These are phyloP conservation scores for Agriopis aurantiaria DNA, from an alignment of 2,888 invertebrate genomes.

Conservation along the genomic window DNA sequence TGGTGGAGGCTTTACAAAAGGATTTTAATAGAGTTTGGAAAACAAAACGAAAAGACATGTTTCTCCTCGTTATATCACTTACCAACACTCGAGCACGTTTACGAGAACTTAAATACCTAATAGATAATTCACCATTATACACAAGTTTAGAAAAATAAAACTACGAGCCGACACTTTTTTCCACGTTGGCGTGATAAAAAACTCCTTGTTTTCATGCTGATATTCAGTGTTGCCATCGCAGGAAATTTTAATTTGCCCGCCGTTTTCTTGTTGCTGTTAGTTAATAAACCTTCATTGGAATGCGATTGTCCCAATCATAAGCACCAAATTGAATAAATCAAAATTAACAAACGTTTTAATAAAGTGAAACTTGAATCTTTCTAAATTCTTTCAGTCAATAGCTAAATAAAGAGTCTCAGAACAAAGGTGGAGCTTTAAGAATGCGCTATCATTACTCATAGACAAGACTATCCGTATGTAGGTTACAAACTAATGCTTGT, in stretches of 20 bases:
- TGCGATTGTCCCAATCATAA: not conserved
- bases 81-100: no score
- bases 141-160: no score
- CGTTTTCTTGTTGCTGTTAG: not conserved
- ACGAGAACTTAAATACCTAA: no score
- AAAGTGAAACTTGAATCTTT: constrained; percentile 22
- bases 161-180: no score
- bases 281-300: constrained; percentile 2
- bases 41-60: no score
- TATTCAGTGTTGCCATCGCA: no score
- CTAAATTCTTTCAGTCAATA: constrained; percentile 14
- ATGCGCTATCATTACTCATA: constrained; percentile 48
- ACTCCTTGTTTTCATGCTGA: no score
- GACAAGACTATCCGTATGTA: constrained; percentile 50
- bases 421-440: constrained; percentile 6
- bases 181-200: no score
- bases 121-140: no score
- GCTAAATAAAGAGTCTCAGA: constrained; percentile 28
- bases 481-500: constrained; percentile 63
- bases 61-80: no score
- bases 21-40: no score
- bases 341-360: constrained; percentile 2
- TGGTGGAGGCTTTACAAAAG: no score
- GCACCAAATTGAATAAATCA: not conserved
- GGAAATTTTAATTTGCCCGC: not conserved